A percentile compares a stretch with the other conserved stretches of the same genome.
Conservation (phyloP, 2,113 vertebrate species). For the Macquaria ambigua region DNA sequence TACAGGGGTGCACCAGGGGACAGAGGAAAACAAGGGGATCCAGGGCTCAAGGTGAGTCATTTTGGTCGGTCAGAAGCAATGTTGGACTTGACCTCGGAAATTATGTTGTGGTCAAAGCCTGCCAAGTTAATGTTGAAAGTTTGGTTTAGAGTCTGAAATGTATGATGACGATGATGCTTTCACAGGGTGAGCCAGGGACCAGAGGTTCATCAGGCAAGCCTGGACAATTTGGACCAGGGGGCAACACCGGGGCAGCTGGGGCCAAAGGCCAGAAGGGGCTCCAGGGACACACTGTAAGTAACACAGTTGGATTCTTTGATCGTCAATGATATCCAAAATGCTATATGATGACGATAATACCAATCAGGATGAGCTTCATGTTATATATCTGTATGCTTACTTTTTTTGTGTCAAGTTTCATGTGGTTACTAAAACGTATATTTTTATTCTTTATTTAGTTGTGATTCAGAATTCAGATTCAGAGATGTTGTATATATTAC, state of each 20-base stretch:
- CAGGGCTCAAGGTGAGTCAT: conserved; percentile 78
- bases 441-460: background rate
- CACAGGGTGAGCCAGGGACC: conserved; percentile 77
- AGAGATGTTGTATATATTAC: background rate
- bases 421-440: background rate
- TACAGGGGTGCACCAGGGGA: conserved; percentile 72
- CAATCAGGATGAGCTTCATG: background rate
- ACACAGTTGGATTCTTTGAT: background rate
- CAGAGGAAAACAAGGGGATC: conserved; percentile 73
- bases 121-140: background rate
- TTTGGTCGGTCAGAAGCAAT: background rate
- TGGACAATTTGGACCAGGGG: conserved; percentile 80
- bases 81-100: background rate
- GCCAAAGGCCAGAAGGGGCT: conserved; percentile 77
- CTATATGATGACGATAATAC: background rate
- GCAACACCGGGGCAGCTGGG: conserved; percentile 74
- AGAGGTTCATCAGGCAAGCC: conserved; percentile 67
- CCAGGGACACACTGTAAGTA: conserved; percentile 74
- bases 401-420: background rate
- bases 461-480: background rate
- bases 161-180: conserved; percentile 5
- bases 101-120: background rate
- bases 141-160: background rate
- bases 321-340: background rate
- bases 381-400: background rate